Evolutionary conservation across 2,888 invertebrate species (phyloP).

Genomic region (Eustalomyia histrio): DNA sequence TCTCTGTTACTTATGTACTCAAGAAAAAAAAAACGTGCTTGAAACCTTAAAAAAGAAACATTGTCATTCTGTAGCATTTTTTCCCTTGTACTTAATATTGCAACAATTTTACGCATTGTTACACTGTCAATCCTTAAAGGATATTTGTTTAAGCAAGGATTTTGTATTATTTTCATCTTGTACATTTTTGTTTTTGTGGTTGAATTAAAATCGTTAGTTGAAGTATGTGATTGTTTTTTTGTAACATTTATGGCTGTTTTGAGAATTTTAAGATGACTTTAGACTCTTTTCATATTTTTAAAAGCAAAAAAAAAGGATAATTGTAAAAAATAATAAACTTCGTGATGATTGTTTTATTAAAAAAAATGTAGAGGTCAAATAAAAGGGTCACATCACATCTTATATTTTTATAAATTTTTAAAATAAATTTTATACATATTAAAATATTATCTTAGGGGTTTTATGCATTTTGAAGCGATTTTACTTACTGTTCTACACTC

Average conservation of each 20-base stretch:
- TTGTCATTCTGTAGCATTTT: background rate
- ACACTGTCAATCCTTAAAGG: slow-evolving; percentile 8
- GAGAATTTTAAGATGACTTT: background rate
- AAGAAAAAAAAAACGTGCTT: slow-evolving; percentile 11
- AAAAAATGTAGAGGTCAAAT: slow-evolving; percentile 14
- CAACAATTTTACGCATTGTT: slow-evolving; percentile 39
- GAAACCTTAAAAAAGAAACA: slow-evolving; percentile 10
- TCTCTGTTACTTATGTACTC: background rate
- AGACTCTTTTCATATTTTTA: background rate
- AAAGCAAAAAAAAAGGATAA: slow-evolving; percentile 7
- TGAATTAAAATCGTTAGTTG: background rate
- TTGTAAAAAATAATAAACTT: background rate
- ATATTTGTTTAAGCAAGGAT: slow-evolving; percentile 5
- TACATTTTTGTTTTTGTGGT: background rate
- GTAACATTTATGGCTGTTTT: slow-evolving; percentile 19
- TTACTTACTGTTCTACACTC: too few species aligned
- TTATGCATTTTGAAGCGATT: too few species aligned
- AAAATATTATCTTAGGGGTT: too few species aligned
- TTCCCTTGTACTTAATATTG: background rate
- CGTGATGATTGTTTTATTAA: slow-evolving; percentile 1
- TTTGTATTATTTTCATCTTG: background rate
- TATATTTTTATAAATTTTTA: too few species aligned
- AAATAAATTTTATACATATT: too few species aligned
- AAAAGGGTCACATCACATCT: background rate
- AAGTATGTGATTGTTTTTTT: background rate